A percentile compares a stretch with the other conserved stretches of the same genome.
Conservation (phyloP, 1,140 invertebrate species). For the Ceratina japonica region DNA sequence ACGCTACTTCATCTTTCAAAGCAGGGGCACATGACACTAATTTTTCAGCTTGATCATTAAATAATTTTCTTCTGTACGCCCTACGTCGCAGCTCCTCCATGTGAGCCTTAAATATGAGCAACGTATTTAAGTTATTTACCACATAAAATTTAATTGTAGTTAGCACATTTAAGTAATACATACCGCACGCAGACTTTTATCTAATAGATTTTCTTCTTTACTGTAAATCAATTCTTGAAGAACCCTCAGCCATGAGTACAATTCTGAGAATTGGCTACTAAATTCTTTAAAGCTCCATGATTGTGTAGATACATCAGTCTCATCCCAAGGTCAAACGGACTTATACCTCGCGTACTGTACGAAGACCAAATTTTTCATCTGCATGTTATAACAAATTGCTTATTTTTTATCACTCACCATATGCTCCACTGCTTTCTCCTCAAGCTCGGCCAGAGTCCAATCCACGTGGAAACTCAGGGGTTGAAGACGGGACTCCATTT, state of each 20-base stretch:
- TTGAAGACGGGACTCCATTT: constrained; percentile 84
- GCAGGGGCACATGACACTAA: constrained; percentile 86
- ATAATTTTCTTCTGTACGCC: constrained; percentile 85
- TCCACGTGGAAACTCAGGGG: constrained; percentile 83
- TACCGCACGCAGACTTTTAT: constrained; percentile 85
- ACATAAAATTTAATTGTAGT: background rate
- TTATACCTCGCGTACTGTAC: background rate
- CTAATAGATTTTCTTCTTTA: constrained; percentile 85
- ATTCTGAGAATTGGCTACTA: constrained; percentile 88
- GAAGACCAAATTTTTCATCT: background rate
- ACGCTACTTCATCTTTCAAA: constrained; percentile 87
- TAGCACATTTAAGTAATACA: constrained; percentile 54
- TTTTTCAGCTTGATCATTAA: constrained; percentile 88
- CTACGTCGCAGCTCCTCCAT: constrained; percentile 86
- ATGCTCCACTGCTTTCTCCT: constrained; percentile 85
- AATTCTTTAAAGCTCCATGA: constrained; percentile 89
- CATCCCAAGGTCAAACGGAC: constrained; percentile 77
- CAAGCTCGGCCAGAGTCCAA: constrained; percentile 83
- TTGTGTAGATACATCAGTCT: constrained; percentile 79
- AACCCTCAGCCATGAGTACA: constrained; percentile 89
- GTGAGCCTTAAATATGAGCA: constrained; percentile 82
- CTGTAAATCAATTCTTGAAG: constrained; percentile 88
- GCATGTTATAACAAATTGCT: background rate
- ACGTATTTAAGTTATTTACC: background rate
- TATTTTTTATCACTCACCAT: constrained; percentile 80